Base-by-base conservation (phyloP, 2,113 vertebrate species). In the Chascanopsetta lugubris region DNA sequence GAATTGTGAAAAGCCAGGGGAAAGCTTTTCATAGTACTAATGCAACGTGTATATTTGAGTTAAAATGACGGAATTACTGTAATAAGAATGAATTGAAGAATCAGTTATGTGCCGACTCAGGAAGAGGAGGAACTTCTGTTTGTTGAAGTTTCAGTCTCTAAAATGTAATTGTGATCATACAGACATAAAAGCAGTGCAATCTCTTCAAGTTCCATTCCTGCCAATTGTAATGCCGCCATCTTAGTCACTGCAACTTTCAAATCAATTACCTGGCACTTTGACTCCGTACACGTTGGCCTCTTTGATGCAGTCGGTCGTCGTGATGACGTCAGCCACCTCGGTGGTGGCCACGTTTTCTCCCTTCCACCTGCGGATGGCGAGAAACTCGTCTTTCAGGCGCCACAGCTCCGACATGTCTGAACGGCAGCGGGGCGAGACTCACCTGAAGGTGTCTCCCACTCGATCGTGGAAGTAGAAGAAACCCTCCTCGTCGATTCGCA, bases 321-420 rank as follows among this genome's bases (percentile, higher is more conserved):
- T 67, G 1, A 97, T 7, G 5, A 89, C 60, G 7, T 88, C 87
- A 3, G 94, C 89, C 17, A 96, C 95, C 74, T 97, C 95, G 0
- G 86, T 93, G 18, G 94, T 95, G 17, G 95, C 91, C 61, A 97
- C 93, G 0, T 96, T 96, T 82, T 97, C 95, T 40, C 94, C 94
- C 91, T 96, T 96, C 94, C 94, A 97, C 30, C 95, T 97, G 77
- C 15, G 34, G 29, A 53, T 18, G 40, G 2, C 11, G 15, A 22
- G 17, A 54, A 18, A 12, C 9, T 15, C 32, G 11, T 17, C 3
- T 53, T 21, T 8, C 4, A 32, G 2, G 7, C 5, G 46, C 10
- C 17, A 2, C 2, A 5, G 13, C 34, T 13, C 34, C 34, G 6
- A 26, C 5, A 0, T 8, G 4, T 25, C 12, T 9, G 21, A 49